A percentile compares a stretch with the other conserved stretches of the same genome.
phyloP scores from a whole-genome alignment of 2,113 vertebrate species.

The Paramormyrops kingsleyae region DNA sequence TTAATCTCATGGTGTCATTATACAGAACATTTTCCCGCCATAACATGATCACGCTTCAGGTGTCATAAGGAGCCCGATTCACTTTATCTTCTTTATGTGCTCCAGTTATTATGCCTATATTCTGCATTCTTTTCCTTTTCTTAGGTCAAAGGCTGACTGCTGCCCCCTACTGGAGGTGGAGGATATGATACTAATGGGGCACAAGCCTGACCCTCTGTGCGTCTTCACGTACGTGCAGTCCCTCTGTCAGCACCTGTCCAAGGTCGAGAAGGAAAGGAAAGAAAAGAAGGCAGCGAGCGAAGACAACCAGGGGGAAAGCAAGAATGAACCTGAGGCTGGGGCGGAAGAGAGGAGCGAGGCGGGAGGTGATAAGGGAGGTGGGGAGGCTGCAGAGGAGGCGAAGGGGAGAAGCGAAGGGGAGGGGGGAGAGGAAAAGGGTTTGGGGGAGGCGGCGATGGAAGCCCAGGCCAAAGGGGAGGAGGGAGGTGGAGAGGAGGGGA shows the following conservation, averaged over 20 bases:
- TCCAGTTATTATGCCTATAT: not conserved
- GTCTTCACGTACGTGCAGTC: constrained; percentile 72
- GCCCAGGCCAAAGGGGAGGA: constrained; percentile 5
- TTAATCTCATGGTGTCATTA: not conserved
- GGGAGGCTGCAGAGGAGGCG: constrained; percentile 15
- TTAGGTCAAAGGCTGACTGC: constrained; percentile 61
- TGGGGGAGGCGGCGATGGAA: not conserved
- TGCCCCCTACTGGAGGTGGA: constrained; percentile 62
- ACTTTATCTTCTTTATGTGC: not conserved
- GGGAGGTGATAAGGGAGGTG: constrained; percentile 17
- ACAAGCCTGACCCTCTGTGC: constrained; percentile 59
- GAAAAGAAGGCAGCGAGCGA: constrained; percentile 42
- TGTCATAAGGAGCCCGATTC: not conserved
- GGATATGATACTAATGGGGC: constrained; percentile 63
- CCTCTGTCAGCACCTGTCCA: constrained; percentile 63
- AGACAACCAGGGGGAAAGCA: constrained; percentile 27
- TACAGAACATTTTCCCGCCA: not conserved
- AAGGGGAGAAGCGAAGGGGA: constrained; percentile 24
- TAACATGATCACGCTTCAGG: not conserved
- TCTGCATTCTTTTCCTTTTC: not conserved
- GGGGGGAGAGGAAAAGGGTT: not conserved
- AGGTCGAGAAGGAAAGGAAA: constrained; percentile 66
- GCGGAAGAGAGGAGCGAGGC: constrained; percentile 12
- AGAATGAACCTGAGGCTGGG: constrained; percentile 27
- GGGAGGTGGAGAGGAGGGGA: not conserved